These are phyloP conservation scores for Thereva unica DNA, from an alignment of 2,888 invertebrate species.

Conservation along the genomic window DNA sequence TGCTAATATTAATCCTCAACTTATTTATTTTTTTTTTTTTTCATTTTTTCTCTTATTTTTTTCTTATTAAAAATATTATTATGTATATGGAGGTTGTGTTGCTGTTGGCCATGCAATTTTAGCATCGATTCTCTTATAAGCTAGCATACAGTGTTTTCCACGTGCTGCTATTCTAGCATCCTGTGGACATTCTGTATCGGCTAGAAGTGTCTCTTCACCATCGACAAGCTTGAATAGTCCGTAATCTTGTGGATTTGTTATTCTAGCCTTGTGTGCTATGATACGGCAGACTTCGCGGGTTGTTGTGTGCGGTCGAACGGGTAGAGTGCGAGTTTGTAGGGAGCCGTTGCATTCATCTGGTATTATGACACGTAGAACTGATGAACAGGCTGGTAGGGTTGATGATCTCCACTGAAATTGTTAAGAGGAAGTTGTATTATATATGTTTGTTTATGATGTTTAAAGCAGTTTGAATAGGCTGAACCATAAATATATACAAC, in stretches of 20 bases:
- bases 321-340: conserved; percentile 87
- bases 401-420: conserved; percentile 62
- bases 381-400: conserved; percentile 63
- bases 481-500: too few relatives aligned
- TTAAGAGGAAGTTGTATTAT: background rate
- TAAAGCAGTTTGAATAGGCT: background rate
- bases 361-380: conserved; percentile 86
- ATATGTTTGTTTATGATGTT: background rate
- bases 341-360: conserved; percentile 94
- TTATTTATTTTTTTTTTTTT: background rate
- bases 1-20: conserved; percentile 1
- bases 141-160: conserved; percentile 86
- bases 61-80: background rate
- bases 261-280: conserved; percentile 91
- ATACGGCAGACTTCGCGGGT: conserved; percentile 92
- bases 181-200: conserved; percentile 89
- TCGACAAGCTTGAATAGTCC: conserved; percentile 88
- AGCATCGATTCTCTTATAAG: conserved; percentile 93
- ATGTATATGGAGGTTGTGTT: conserved; percentile 39
- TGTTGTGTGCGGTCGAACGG: conserved; percentile 90
- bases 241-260: conserved; percentile 96
- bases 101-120: conserved; percentile 92
- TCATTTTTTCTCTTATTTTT: background rate
- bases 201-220: conserved; percentile 88
- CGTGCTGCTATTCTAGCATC: conserved; percentile 74